Evolutionary conservation across 2,113 vertebrate species (phyloP).

Genomic region (Chrysochloris asiatica): DNA sequence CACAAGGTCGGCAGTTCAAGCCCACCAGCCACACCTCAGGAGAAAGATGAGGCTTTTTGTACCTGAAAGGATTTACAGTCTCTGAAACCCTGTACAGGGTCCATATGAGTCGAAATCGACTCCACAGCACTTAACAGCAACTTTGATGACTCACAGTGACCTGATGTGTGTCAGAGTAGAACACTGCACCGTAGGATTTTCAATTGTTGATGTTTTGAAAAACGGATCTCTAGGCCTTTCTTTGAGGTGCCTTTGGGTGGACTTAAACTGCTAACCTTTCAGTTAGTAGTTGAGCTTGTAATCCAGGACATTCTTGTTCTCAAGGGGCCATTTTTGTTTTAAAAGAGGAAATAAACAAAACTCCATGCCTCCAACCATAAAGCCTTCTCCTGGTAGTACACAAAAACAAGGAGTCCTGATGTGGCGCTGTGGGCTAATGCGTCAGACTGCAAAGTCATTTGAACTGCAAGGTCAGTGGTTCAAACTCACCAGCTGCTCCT

Average conservation of each 20-base stretch:
- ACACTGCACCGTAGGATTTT: background rate
- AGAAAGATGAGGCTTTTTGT: too few species aligned
- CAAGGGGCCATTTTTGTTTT: background rate
- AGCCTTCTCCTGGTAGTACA: background rate
- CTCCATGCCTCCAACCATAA: background rate
- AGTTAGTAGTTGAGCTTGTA: background rate
- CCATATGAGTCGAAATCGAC: too few species aligned
- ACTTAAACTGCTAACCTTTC: background rate
- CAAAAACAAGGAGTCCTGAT: background rate
- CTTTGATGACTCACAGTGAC: too few species aligned
- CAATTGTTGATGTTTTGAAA: background rate
- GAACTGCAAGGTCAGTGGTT: too few species aligned
- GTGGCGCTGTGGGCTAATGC: too few species aligned
- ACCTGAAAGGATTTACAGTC: too few species aligned
- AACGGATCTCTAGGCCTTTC: background rate
- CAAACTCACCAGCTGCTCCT: too few species aligned
- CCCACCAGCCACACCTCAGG: too few species aligned
- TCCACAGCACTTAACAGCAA: too few species aligned
- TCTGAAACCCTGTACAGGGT: too few species aligned
- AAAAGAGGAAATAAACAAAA: conserved; percentile 16
- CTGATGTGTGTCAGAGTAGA: background rate
- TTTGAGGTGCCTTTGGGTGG: background rate
- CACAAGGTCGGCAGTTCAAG: too few species aligned
- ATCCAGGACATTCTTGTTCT: background rate
- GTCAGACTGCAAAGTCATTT: too few species aligned